Base-by-base conservation (phyloP, 1,140 invertebrate species). In the Lepidostoma basale region DNA sequence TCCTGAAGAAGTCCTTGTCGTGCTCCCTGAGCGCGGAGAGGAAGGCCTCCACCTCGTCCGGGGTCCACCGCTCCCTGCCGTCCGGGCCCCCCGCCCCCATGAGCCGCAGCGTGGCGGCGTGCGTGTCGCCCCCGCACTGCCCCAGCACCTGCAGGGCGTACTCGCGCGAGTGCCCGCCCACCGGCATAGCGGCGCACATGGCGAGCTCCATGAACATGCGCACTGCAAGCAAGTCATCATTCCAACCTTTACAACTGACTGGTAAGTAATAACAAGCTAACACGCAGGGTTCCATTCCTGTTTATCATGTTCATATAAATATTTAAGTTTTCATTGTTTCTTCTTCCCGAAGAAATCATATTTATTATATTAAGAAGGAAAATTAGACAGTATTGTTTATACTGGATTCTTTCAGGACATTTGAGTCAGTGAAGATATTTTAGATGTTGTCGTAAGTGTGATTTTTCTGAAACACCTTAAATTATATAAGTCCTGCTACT, bases 1-100 rank as follows among this genome's bases (percentile, higher is more conserved):
- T 93, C 76, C 85, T 88, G 74, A 86, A 88, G 83, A 99, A 99
- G 81, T 98, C 94, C 78, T 99, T 99, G 78, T 97, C 95, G 81
- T 90, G 89, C 77, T 93, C 94, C 68, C 93, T 84, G 47, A 99
- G 85, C 23, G 90, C 93, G 62, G 93, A 89, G 74, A 97, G 89
- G 84, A 97, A 98, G 68, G 85, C 82, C 75, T 94, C 90, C 72
- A 98, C 92, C 84, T 98, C 95, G 60, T 91, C 86, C 36, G 88
- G 84, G 45, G 89, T 89, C 96, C 96, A 98, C 78, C 96, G 92
- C 71, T 90, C 88, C 18, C 90, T 89, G 6, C 88, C 88, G 3
- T 87, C 86, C 67, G 91, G 6, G 12, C 16, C 30, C 23, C 23
- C 49, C 12, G 23, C 42, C n/a, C 59, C 82, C 90, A 93, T 92